Base-by-base conservation (phyloP, 1,140 invertebrate species). In the Micrasema minimum region DNA sequence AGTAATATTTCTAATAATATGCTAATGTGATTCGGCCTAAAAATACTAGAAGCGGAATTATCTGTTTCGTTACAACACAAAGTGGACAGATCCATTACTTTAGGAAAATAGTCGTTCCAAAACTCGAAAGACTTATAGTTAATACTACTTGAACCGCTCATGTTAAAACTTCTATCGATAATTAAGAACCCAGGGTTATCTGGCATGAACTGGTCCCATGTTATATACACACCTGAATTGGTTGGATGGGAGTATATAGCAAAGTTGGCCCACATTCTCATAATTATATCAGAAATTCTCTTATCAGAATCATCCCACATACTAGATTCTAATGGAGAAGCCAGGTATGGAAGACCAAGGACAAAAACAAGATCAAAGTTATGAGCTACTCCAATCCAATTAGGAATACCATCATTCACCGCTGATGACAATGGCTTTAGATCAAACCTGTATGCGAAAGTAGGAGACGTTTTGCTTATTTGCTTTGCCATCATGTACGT, bases 61-160 rank as follows among this genome's bases (percentile, higher is more conserved):
- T 79, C 77, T 2, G 82, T 85, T 31, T 84, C 79, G 77, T 91
- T 90, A 74, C 91, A 93, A 77, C 91, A 92, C 76, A 89, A 87
- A 1, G 86, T 89, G 0, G 90, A 88, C 65, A 90, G 86, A 76
- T 88, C 84, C 0, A 92, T 75, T 10, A 93, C 85, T 78, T 86
- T 90, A 0, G 92, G 92, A 79, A 92, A 93, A 77, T 92, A 92
- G 38, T 92, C 87, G 76, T 92, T 92, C 92, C 92, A 93, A 81
- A 94, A 94, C 45, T 88, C 87, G 71, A 93, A 86, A 7, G 90
- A 87, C 77, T 90, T 91, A 77, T 92, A 92, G 81, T 93, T 89
- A 0, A 92, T 84, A 9, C 80, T 85, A 1, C 79, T 82, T 1
- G 87, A 76, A 64, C 89, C 86, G 71, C 88, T 90, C 87, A 93